Evolutionary conservation across 53 echinoderm and acorn worm species (phyloP).

Genomic region (Crossaster papposus): DNA sequence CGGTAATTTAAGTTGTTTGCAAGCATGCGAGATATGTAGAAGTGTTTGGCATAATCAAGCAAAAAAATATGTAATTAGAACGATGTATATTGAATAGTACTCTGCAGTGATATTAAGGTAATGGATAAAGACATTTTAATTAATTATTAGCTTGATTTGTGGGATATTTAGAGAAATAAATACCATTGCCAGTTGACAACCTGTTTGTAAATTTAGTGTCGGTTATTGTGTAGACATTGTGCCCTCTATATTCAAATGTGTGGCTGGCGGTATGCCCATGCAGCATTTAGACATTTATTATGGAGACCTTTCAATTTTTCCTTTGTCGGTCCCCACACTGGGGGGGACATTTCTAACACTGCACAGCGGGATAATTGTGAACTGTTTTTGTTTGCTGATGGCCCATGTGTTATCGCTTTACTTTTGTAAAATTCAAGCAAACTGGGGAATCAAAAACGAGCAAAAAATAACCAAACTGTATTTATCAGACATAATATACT

Average conservation of each 20-base stretch:
- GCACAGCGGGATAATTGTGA: no score
- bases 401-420: no score
- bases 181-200: neutral
- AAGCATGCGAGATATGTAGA: neutral
- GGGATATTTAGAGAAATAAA: slow-evolving; percentile 12
- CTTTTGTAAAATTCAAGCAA: neutral
- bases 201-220: neutral
- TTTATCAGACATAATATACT: neutral
- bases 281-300: no score
- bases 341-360: no score
- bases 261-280: no score
- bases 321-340: no score
- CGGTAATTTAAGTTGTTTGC: neutral
- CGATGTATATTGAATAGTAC: neutral
- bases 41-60: neutral
- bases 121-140: neutral
- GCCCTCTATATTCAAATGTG: no score
- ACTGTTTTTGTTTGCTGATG: no score
- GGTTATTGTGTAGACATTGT: no score
- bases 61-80: neutral
- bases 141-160: neutral
- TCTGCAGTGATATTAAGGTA: neutral
- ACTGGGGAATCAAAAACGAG: no score
- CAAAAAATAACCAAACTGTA: neutral
- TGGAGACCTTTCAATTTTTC: no score